A percentile compares a stretch with the other conserved stretches of the same genome.
Evolutionary conservation across 2,797 vertebrate species (phyloP).

Genomic region (Allenopithecus nigroviridis): DNA sequence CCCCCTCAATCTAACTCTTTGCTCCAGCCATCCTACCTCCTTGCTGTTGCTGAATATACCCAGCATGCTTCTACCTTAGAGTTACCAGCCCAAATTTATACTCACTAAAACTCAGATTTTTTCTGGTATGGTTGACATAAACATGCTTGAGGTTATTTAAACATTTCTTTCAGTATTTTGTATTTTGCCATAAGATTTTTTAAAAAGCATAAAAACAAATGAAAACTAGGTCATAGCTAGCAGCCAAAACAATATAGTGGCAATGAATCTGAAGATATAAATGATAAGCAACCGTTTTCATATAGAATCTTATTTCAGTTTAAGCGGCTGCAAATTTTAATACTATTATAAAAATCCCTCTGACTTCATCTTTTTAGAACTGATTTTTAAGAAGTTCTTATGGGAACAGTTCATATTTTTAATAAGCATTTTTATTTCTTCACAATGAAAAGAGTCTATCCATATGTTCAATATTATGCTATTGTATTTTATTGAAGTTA

Average conservation of each 20-base stretch:
- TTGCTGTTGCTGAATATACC: background rate
- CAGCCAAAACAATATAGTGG: constrained; percentile 29
- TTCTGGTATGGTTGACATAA: background rate
- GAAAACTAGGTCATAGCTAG: constrained; percentile 39
- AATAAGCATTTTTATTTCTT: constrained; percentile 66
- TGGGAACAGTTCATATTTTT: constrained; percentile 51
- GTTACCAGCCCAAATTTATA: constrained; percentile 20
- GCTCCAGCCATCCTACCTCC: background rate
- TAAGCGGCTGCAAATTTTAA: constrained; percentile 52
- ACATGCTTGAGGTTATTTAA: constrained; percentile 18
- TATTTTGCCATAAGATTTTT: constrained; percentile 39
- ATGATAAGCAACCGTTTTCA: constrained; percentile 51
- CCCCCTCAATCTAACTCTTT: background rate
- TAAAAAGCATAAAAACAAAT: constrained; percentile 45
- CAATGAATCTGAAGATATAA: constrained; percentile 53
- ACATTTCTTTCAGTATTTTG: constrained; percentile 18
- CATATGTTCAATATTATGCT: constrained; percentile 40
- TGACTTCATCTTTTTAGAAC: constrained; percentile 49
- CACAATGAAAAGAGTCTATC: constrained; percentile 60
- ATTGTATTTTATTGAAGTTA: constrained; percentile 66
- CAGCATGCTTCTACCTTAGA: background rate
- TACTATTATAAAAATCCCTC: constrained; percentile 54
- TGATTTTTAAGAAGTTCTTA: constrained; percentile 59
- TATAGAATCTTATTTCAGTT: constrained; percentile 57
- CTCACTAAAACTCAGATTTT: background rate